Evolutionary conservation across 35 echinoderm and acorn worm genomes (phyloP), one percentile per base, ranked within the genome.

Genomic region (Diadema setosum): DNA sequence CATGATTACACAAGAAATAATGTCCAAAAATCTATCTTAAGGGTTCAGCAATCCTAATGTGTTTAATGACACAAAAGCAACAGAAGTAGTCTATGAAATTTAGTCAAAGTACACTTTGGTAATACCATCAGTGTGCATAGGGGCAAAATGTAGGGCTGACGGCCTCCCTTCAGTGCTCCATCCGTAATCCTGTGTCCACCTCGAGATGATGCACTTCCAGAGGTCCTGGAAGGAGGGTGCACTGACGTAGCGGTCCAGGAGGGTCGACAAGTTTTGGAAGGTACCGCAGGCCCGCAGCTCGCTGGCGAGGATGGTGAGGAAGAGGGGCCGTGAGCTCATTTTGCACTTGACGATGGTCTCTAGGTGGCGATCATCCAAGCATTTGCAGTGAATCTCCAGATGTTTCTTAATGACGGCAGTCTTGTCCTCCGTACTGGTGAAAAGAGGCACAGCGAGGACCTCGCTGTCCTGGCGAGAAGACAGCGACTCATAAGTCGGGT

Each of bases 111-210:
- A n/a, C n/a, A n/a, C n/a, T n/a, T n/a, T n/a, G n/a, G n/a, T n/a
- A n/a, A n/a, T n/a, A 81, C 76, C 76, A 42, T 36, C 25, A 5
- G 4, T 52, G 9, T 52, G 9, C 48, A 52, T n/a, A n/a, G n/a
- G n/a, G n/a, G n/a, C n/a, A 52, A 52, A 52, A 52, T n/a, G 9
- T 11, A 59, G 65, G 18, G 87, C 46, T 12, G 65, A 81, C 16
- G 84, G 34, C 39, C 93, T 91, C n/a, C 91, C 94, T 2, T 88
- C 87, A 2, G 57, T 88, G 3, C 84, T 88, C 92, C 96, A 95
- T 7, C 96, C 87, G 31, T 99, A 99, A 25, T 92, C 93, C 39
- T 92, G 89, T 25, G 74, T 92, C 96, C 96, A 99, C 50, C 93
- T 25, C 4, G 85, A 59, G 45, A 99, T 99, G 4, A 99, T 84